Evolutionary conservation across 2,797 vertebrate species (phyloP), one percentile per base, ranked within the genome.

Genomic region (Thaleichthys pacificus): DNA sequence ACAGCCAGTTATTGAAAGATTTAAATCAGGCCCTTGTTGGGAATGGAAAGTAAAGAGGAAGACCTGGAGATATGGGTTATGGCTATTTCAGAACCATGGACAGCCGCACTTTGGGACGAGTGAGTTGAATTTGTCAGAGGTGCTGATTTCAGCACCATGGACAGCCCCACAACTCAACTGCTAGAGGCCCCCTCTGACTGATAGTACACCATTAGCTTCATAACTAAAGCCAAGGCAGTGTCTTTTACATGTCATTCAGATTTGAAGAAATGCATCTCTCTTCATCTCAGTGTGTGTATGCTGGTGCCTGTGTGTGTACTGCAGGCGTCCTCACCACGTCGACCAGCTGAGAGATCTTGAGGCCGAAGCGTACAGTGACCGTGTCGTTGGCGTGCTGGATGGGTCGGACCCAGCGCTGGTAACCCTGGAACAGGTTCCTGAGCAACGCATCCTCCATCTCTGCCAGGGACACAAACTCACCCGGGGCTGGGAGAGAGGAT

Each of bases 261-360:
- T 47, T 38, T 47, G 42, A 47, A 47, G 2, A 47, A 47, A 47
- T 14, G 9, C 42, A 47, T 47, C 51, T 47, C 42, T 47, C 42
- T 47, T 14, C 42, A 11, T 14, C 12, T 47, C 42, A 47, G 57
- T 22, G 42, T 38, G 7, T 66, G 49, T 69, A 4, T n/a, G 1
- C 12, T 24, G 38, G 22, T 61, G 64, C 35, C 38, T 22, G 26
- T 62, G 56, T 28, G 4, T 70, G 35, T 8, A 9, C 14, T 32
- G n/a, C 24, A 32, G 6, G 56, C 0, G 24, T 70, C 78, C 96
- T 95, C 91, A 99, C 97, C 94, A 99, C 97, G 76, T 99, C 97
- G 7, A 99, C 96, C 7, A 99, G 93, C 88, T 99, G 97, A 69
- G 97, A 98, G 87, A 99, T 98, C 89, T 97, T 98, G 78, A 99